phyloP scores from a whole-genome alignment of 2,113 vertebrate species.

The Tiliqua scincoides region DNA sequence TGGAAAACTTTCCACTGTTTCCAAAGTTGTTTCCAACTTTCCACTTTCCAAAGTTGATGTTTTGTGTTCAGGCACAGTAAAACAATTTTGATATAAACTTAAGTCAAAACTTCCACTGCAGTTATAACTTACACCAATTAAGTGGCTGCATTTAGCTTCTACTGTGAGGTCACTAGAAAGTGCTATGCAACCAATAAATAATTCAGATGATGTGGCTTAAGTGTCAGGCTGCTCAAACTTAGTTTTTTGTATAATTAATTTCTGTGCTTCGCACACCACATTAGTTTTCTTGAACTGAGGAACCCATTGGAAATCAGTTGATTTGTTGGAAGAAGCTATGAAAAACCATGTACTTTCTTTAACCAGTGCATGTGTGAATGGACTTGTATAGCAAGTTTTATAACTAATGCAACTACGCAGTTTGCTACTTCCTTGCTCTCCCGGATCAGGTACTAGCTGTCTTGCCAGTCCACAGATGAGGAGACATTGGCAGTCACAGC shows the following conservation, averaged over 20 bases:
- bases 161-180: slow-evolving; percentile 3
- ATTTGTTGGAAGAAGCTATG: background rate
- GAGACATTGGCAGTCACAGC: no score
- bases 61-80: background rate
- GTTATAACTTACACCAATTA: background rate
- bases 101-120: background rate
- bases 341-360: slow-evolving; percentile 11
- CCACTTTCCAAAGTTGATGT: background rate
- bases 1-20: background rate
- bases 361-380: slow-evolving; percentile 27
- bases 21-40: no score
- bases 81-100: background rate
- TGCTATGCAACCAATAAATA: slow-evolving; percentile 25
- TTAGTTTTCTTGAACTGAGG: background rate
- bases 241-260: slow-evolving; percentile 52
- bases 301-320: slow-evolving; percentile 29
- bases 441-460: background rate
- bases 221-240: background rate
- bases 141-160: background rate
- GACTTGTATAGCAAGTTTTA: background rate
- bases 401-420: background rate
- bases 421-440: background rate
- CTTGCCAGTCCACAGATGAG: background rate
- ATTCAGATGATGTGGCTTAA: slow-evolving; percentile 36
- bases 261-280: background rate